Evolutionary conservation across 2,888 invertebrate species (phyloP).

Genomic region (Apoderus coryli): DNA sequence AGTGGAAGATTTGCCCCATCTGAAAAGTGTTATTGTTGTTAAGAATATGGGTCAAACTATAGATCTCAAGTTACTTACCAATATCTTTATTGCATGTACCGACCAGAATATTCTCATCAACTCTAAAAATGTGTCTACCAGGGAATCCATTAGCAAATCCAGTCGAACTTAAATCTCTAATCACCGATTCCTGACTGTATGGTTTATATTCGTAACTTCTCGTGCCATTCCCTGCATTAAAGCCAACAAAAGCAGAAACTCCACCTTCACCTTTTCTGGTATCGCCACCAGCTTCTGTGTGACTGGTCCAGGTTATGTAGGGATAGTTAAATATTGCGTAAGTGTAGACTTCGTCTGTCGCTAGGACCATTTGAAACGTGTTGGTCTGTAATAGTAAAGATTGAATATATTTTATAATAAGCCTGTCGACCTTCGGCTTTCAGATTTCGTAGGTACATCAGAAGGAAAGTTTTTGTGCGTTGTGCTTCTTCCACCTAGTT

Average conservation of each 20-base stretch:
- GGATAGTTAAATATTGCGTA: conserved; percentile 93
- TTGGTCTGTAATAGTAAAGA: conserved; percentile 51
- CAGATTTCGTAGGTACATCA: too few species aligned
- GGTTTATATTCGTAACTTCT: conserved; percentile 77
- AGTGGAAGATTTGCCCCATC: conserved; percentile 70
- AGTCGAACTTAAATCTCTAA: conserved; percentile 68
- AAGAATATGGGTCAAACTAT: neutral
- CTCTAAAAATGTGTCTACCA: conserved; percentile 86
- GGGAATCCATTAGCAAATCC: conserved; percentile 80
- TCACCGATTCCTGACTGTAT: conserved; percentile 75
- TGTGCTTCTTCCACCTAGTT: too few species aligned
- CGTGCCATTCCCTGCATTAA: conserved; percentile 93
- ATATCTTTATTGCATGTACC: conserved; percentile 89
- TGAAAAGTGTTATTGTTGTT: conserved; percentile 26
- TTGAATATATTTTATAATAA: too few species aligned
- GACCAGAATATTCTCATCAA: conserved; percentile 86
- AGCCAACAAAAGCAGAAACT: conserved; percentile 79
- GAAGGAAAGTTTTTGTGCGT: too few species aligned
- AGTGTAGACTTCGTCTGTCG: conserved; percentile 85
- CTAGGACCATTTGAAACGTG: conserved; percentile 88
- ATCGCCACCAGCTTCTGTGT: conserved; percentile 84
- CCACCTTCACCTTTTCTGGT: conserved; percentile 78
- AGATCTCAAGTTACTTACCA: conserved; percentile 35
- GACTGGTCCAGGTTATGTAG: conserved; percentile 78
- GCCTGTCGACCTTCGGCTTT: too few species aligned